A percentile compares a stretch with the other conserved stretches of the same genome.
Evolutionary conservation across 1,140 invertebrate genomes (phyloP).

Genomic region (Arctopsyche grandis): DNA sequence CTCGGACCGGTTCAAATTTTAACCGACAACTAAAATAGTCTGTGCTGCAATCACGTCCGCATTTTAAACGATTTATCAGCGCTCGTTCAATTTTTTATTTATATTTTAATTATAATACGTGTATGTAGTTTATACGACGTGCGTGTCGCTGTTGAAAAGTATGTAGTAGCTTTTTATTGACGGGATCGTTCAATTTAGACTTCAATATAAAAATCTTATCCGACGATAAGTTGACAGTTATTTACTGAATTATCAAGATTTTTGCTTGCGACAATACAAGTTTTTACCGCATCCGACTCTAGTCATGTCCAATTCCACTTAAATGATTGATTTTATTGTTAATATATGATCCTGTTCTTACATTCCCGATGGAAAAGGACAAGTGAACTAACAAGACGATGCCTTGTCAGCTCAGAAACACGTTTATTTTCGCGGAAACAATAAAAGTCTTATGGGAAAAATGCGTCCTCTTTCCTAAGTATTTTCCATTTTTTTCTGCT

Average conservation of each 20-base stretch:
- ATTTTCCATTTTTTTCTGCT: slow-evolving; percentile 5
- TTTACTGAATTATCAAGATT: neutral
- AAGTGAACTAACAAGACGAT: slow-evolving; percentile 16
- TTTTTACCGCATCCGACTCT: neutral
- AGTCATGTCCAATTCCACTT: slow-evolving; percentile 37
- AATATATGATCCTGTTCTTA: slow-evolving; percentile 36
- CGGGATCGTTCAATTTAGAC: no score
- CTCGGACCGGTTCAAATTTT: no score
- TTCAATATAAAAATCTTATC: no score
- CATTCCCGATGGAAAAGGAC: neutral
- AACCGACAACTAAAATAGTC: no score
- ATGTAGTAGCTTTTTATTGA: no score
- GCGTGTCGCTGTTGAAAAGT: no score
- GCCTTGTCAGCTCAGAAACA: neutral
- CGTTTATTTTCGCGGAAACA: slow-evolving; percentile 42
- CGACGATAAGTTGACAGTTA: neutral
- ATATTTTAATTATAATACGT: no score
- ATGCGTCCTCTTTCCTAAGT: slow-evolving; percentile 19
- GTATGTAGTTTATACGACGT: no score
- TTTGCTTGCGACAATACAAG: no score
- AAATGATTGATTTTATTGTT: slow-evolving; percentile 46
- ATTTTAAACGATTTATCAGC: no score
- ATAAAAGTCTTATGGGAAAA: slow-evolving; percentile 42
- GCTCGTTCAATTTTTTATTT: no score
- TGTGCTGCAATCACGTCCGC: no score